Conservation (phyloP, 2,797 vertebrate genomes). For the Diplodus sargus region DNA sequence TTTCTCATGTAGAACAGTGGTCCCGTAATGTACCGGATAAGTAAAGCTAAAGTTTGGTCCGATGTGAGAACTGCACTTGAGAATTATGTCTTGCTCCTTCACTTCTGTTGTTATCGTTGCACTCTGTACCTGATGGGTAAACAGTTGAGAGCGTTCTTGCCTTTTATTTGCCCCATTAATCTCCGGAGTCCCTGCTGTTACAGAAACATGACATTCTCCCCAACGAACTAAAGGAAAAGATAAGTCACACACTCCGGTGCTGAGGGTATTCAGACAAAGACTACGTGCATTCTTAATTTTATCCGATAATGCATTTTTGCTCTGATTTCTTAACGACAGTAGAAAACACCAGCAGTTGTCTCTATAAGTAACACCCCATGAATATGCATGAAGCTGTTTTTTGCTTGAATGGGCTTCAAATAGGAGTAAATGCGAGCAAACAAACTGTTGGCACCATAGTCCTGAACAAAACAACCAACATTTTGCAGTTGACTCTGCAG, state of each 20-base stretch:
- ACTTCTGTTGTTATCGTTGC: conserved; percentile 6
- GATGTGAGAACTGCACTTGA: background rate
- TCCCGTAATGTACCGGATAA: background rate
- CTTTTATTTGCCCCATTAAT: conserved; percentile 19
- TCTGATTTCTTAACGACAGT: conserved; percentile 1
- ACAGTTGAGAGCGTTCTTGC: conserved; percentile 13
- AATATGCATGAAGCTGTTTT: background rate
- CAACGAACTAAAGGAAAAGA: conserved; percentile 8
- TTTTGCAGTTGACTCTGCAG: conserved; percentile 4
- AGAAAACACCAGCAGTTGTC: background rate
- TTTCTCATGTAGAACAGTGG: background rate
- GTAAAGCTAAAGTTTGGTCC: background rate
- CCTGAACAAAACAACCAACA: background rate
- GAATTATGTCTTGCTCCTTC: conserved; percentile 5
- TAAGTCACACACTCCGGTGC: conserved; percentile 12
- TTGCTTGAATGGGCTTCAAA: conserved; percentile 2
- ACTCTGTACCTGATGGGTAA: conserved; percentile 19
- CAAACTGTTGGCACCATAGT: background rate
- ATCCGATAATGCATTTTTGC: conserved; percentile 10
- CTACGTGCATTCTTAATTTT: background rate
- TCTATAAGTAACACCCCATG: background rate
- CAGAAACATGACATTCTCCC: conserved; percentile 1
- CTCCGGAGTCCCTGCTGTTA: conserved; percentile 8
- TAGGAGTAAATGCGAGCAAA: background rate
- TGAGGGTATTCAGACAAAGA: background rate